Evolutionary conservation across 2,888 invertebrate species (phyloP).

Genomic region (Notodonta ziczac): DNA sequence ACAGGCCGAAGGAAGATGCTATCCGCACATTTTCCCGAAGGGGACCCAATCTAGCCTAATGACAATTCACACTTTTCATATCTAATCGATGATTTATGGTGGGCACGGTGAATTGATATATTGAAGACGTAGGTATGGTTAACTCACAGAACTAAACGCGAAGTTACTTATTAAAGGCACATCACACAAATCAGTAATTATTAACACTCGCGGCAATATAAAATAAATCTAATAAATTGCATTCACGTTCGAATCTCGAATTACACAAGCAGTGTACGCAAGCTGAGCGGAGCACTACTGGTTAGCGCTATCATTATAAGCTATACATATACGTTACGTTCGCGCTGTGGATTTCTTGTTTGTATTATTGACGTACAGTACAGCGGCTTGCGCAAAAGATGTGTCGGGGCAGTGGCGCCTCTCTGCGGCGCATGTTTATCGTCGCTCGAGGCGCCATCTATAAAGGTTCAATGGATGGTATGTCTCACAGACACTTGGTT

Average conservation of each 20-base stretch:
- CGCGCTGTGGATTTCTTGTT: slow-evolving; percentile 69
- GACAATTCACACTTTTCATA: slow-evolving; percentile 52
- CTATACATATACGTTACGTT: slow-evolving; percentile 67
- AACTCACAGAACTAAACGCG: slow-evolving; percentile 57
- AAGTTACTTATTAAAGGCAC: slow-evolving; percentile 42
- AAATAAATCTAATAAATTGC: slow-evolving; percentile 60
- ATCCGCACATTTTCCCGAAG: slow-evolving; percentile 65
- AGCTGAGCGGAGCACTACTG: slow-evolving; percentile 70
- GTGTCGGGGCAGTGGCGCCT: slow-evolving; percentile 43
- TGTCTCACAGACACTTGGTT: neutral
- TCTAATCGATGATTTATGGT: slow-evolving; percentile 56
- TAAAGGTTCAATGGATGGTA: slow-evolving; percentile 5
- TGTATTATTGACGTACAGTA: slow-evolving; percentile 74
- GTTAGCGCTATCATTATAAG: slow-evolving; percentile 66
- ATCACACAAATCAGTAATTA: slow-evolving; percentile 65
- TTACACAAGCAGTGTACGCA: slow-evolving; percentile 72
- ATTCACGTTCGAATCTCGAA: slow-evolving; percentile 69
- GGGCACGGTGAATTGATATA: slow-evolving; percentile 48
- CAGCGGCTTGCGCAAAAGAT: slow-evolving; percentile 62
- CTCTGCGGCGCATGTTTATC: slow-evolving; percentile 29
- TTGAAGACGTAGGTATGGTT: slow-evolving; percentile 36
- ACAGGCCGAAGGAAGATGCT: slow-evolving; percentile 20
- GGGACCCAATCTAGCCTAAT: slow-evolving; percentile 51
- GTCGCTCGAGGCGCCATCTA: slow-evolving; percentile 44
- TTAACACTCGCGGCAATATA: slow-evolving; percentile 59